A percentile compares a stretch with the other conserved stretches of the same genome.
Conservation (phyloP, 2,113 vertebrate genomes). For the Ciconia maguari region DNA sequence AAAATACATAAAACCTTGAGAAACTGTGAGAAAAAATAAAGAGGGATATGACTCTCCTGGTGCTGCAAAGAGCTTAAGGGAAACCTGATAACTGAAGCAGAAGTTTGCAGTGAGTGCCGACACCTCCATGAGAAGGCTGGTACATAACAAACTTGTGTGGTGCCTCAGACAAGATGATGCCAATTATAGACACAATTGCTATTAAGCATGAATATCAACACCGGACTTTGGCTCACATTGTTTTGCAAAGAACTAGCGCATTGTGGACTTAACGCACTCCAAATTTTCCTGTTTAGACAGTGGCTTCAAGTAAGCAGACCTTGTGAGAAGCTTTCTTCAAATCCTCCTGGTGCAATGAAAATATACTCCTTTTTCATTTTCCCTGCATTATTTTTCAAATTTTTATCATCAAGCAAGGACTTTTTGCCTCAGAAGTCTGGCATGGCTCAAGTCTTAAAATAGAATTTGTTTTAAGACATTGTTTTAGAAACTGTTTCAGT, state of each 20-base stretch:
- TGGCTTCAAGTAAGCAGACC: neutral
- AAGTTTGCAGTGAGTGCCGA: neutral
- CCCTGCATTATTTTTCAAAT: neutral
- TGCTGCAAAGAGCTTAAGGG: neutral
- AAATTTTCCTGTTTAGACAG: neutral
- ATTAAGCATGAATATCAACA: neutral
- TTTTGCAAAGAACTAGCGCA: neutral
- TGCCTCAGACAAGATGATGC: neutral
- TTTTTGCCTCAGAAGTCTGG: neutral
- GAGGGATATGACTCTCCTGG: neutral
- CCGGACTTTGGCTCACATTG: accelerated
- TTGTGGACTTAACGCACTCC: neutral
- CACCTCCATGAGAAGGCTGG: neutral
- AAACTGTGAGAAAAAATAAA: neutral
- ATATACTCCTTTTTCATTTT: neutral
- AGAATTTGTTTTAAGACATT: neutral
- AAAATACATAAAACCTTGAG: neutral
- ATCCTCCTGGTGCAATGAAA: neutral
- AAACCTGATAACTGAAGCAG: neutral
- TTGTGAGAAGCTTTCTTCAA: neutral
- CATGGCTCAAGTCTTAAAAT: neutral
- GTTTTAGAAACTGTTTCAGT: neutral
- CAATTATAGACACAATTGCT: neutral
- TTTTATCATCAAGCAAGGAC: neutral
- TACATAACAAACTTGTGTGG: neutral